Evolutionary conservation across 2,113 vertebrate genomes (phyloP).

Genomic region (Paralichthys olivaceus): DNA sequence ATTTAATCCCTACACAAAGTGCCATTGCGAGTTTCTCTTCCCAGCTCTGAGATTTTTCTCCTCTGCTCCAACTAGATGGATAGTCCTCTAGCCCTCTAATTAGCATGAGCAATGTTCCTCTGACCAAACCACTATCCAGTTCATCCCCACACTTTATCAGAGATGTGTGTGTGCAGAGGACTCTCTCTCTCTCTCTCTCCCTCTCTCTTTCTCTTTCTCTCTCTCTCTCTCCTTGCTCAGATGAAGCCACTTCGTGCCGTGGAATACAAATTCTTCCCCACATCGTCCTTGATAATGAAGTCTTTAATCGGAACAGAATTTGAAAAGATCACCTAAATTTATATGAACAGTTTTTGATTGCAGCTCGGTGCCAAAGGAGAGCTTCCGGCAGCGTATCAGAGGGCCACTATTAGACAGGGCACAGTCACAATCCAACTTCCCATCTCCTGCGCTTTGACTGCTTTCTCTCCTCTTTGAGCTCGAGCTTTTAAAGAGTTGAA

Average conservation of each 20-base stretch:
- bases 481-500: constrained; percentile 21
- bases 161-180: constrained; percentile 27
- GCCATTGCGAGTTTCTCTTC: constrained; percentile 36
- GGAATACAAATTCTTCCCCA: constrained; percentile 47
- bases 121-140: constrained; percentile 65
- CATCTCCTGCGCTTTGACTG: constrained; percentile 13
- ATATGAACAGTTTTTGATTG: constrained; percentile 49
- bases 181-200: constrained; percentile 14
- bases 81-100: constrained; percentile 70
- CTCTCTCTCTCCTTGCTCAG: constrained; percentile 23
- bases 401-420: constrained; percentile 8
- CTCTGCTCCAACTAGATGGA: constrained; percentile 63
- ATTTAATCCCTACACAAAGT: constrained; percentile 63
- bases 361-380: constrained; percentile 30
- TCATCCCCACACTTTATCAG: constrained; percentile 65
- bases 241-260: constrained; percentile 35
- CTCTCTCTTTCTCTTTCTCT: constrained; percentile 38
- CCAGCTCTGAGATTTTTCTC: constrained; percentile 49
- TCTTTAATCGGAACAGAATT: constrained; percentile 50
- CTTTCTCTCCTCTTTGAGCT: neutral
- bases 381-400: constrained; percentile 28
- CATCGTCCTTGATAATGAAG: constrained; percentile 67
- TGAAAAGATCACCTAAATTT: constrained; percentile 60
- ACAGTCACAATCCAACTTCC: constrained; percentile 25
- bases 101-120: constrained; percentile 78